Evolutionary conservation across 2,888 invertebrate species (phyloP).

Genomic region (Hyposoter didymator): DNA sequence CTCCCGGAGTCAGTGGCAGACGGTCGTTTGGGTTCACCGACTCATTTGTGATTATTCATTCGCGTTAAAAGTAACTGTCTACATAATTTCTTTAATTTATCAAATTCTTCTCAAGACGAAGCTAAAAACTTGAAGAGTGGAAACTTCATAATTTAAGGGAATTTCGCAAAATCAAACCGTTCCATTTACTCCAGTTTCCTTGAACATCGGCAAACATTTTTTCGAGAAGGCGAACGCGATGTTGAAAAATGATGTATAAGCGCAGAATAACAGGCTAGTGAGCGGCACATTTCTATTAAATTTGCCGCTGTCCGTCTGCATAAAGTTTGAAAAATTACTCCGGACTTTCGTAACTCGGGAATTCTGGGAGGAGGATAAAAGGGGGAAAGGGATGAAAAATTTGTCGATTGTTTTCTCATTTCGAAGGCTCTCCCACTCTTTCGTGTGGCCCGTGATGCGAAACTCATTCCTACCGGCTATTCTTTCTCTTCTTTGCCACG

Average conservation of each 20-base stretch:
- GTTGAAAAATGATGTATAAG: constrained; percentile 49
- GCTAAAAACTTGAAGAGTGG: neutral
- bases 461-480: constrained; percentile 41
- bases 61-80: constrained; percentile 18
- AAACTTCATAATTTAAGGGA: neutral
- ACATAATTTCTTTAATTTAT: neutral
- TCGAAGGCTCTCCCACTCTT: constrained; percentile 26
- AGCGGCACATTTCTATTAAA: constrained; percentile 47
- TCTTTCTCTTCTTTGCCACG: constrained; percentile 27
- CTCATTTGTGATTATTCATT: constrained; percentile 45
- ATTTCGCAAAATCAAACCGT: neutral
- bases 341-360: constrained; percentile 33
- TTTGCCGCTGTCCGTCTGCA: constrained; percentile 33
- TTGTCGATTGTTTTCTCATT: constrained; percentile 66
- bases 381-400: constrained; percentile 59
- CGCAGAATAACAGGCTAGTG: neutral
- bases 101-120: neutral
- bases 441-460: constrained; percentile 8
- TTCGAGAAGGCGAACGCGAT: constrained; percentile 23
- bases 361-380: neutral
- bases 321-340: constrained; percentile 63
- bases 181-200: neutral
- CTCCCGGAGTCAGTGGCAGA: constrained; percentile 46
- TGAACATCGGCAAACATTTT: constrained; percentile 21
- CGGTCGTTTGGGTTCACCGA: constrained; percentile 45